Percentiles rank a stretch among this genome's conserved stretches.
phyloP scores from a whole-genome alignment of 2,888 invertebrate species.

The Caenorhabditis plicata region DNA sequence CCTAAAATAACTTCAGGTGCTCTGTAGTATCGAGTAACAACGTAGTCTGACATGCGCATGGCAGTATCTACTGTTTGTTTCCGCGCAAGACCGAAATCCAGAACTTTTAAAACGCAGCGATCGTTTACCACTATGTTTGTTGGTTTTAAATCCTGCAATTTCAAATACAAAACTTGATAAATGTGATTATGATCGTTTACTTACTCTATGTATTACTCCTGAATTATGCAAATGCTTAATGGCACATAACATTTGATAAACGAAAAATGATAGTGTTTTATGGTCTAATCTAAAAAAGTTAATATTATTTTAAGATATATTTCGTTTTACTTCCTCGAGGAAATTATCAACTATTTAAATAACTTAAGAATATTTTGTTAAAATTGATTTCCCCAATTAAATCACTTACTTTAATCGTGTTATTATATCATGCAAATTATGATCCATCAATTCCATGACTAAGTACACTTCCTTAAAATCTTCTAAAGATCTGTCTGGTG shows the following conservation, averaged over 20 bases:
- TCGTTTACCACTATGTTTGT: conserved; percentile 99
- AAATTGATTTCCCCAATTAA: neutral
- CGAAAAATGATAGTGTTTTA: conserved; percentile 96
- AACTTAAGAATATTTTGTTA: neutral
- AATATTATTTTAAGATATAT: no score
- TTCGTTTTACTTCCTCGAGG: no score
- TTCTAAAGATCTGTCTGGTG: conserved; percentile 92
- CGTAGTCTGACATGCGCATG: conserved; percentile 98
- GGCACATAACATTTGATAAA: conserved; percentile 99
- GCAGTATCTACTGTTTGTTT: conserved; percentile 78
- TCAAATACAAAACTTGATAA: conserved; percentile 24
- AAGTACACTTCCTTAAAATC: conserved; percentile 95
- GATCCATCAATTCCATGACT: conserved; percentile 81
- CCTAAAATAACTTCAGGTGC: conserved; percentile 83
- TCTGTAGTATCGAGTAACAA: conserved; percentile 79
- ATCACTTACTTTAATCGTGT: conserved; percentile 20
- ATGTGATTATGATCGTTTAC: neutral
- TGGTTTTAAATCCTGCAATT: conserved; percentile 87
- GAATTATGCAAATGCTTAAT: conserved; percentile 99
- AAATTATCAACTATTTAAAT: no score
- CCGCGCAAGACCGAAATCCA: conserved; percentile 96
- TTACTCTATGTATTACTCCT: conserved; percentile 71
- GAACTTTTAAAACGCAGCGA: conserved; percentile 96
- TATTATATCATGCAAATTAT: conserved; percentile 49
- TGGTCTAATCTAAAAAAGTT: conserved; percentile 78